Evolutionary conservation across 2,113 vertebrate genomes (phyloP), one percentile per base, ranked within the genome.

Genomic region (Epinephelus lanceolatus): DNA sequence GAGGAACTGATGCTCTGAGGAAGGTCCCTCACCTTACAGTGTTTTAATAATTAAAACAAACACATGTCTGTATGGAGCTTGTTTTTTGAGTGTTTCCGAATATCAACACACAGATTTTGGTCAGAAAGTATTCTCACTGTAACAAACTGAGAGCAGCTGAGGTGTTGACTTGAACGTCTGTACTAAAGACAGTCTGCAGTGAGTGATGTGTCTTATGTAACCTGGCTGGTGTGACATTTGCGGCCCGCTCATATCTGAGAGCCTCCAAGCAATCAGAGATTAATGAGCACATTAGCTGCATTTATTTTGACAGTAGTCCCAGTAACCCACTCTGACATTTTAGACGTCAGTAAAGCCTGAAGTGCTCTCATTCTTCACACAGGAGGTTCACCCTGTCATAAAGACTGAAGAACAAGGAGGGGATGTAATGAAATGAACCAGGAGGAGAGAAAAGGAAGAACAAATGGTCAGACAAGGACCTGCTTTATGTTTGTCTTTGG

Each of bases 241-340:
- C 55, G 60, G 3, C 45, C 70, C 33, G 6, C 57, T 76, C 42
- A 63, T 63, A 68, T 67, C 69, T 47, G 60, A 61, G 57, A 81
- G 9, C 73, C 83, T 80, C 2, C 2, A 47, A 70, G 47, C 77
- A 75, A 47, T 61, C 61, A 45, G 23, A 40, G 71, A 85, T 80
- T 60, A 73, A 89, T 70, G 71, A 83, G 42, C 53, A 72, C 78
- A 76, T 74, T 47, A 45, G 61, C 60, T 68, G 37, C 69, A 57
- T 65, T 81, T 62, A 71, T 68, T 17, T 71, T 74, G 19, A 77
- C 21, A 61, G 19, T n/a, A 33, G 49, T 57, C 66, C 40, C 60
- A 81, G 49, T 60, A 75, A 70, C 52, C 57, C 71, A 76, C 18
- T 42, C 30, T 78, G 78, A 67, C 70, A 74, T 85, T 71, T 75